phyloP scores from a whole-genome alignment of 2,797 vertebrate genomes.

The Schizopygopsis pylzovi region DNA sequence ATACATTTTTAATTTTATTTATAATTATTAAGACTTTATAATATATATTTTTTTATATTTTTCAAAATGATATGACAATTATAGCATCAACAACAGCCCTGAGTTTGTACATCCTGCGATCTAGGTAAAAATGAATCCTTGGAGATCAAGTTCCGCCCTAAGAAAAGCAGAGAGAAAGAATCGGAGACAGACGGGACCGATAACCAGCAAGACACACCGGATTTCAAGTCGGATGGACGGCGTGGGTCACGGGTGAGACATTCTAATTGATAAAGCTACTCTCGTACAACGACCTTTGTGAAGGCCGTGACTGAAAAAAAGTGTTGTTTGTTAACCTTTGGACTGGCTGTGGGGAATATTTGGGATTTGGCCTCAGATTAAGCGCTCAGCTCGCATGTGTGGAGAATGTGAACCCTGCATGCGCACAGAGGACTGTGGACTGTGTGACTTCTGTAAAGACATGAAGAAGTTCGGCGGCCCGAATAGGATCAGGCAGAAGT shows the following conservation, averaged over 20 bases:
- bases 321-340: constrained; percentile 1
- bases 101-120: neutral
- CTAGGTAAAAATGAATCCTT: constrained; percentile 80
- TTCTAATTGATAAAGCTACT: neutral
- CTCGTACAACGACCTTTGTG: neutral
- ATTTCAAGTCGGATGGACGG: constrained; percentile 69
- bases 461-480: constrained; percentile 97
- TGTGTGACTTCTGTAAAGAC: constrained; percentile 93
- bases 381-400: constrained; percentile 92
- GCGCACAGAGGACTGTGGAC: constrained; percentile 90
- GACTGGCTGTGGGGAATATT: neutral
- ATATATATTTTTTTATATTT: too few species aligned
- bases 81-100: neutral
- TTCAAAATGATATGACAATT: neutral
- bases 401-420: constrained; percentile 91
- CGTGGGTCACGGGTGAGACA: constrained; percentile 71
- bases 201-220: constrained; percentile 64
- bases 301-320: neutral
- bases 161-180: constrained; percentile 82
- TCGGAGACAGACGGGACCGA: constrained; percentile 71
- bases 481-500: constrained; percentile 95
- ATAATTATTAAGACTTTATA: neutral
- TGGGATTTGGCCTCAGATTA: constrained; percentile 76
- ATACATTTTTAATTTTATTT: neutral
- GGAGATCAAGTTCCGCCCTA: constrained; percentile 86